phyloP scores from a whole-genome alignment of 2,797 vertebrate species.

The Tinamus major region DNA sequence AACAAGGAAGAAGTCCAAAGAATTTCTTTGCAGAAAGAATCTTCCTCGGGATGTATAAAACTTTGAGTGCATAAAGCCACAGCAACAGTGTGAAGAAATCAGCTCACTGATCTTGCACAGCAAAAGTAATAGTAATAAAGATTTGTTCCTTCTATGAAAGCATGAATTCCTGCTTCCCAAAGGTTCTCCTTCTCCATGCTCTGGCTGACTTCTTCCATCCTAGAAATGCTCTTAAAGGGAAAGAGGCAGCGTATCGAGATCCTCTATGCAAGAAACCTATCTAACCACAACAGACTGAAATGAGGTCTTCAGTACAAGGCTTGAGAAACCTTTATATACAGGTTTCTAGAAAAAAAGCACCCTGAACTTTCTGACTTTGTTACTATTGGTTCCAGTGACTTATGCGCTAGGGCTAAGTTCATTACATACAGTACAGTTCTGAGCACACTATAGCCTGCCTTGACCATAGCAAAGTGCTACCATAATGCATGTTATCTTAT shows the following conservation, averaged over 20 bases:
- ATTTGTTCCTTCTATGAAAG: not conserved
- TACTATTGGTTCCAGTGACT: not conserved
- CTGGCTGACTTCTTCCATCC: not conserved
- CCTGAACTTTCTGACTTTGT: not conserved
- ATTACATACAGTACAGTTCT: not conserved
- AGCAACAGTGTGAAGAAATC: not conserved
- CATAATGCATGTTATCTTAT: fast-evolving
- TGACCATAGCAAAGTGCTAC: fast-evolving
- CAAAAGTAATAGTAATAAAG: not conserved
- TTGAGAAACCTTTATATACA: not conserved
- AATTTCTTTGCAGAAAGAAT: not conserved
- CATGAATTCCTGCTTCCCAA: not conserved
- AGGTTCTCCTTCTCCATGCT: not conserved
- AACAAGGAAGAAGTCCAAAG: not conserved
- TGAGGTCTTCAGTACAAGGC: not conserved
- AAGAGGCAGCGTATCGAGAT: not conserved
- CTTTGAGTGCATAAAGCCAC: not conserved
- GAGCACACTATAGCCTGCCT: not conserved
- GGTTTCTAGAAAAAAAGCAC: not conserved
- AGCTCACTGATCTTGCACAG: not conserved
- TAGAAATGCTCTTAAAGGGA: not conserved
- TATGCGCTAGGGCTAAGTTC: not conserved
- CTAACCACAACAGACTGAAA: not conserved
- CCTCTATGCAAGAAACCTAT: not conserved
- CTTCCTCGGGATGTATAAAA: not conserved